phyloP scores from a whole-genome alignment of 1,140 invertebrate species.

The Panagrolaimus sp. region DNA sequence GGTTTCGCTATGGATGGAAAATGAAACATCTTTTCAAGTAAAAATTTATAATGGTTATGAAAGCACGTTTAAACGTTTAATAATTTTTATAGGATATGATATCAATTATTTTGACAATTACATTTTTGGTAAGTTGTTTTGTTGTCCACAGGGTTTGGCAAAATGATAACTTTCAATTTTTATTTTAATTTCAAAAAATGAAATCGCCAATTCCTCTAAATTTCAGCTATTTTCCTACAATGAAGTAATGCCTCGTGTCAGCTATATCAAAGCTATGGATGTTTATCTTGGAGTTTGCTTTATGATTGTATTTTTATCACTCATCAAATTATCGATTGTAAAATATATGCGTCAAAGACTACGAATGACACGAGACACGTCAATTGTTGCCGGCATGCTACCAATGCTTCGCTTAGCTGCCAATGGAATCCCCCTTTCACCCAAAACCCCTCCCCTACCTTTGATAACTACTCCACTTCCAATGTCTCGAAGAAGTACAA shows the following conservation, averaged over 20 bases:
- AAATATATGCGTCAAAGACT: conserved; percentile 51
- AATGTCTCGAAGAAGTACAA: conserved; percentile 19
- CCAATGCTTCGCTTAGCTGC: conserved; percentile 10
- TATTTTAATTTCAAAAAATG: too few relatives aligned
- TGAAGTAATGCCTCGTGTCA: conserved; percentile 75
- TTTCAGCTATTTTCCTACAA: conserved; percentile 85
- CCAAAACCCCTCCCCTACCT: too few relatives aligned
- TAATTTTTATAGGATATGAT: conserved; percentile 76
- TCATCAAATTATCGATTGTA: conserved; percentile 56
- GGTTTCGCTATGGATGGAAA: conserved; percentile 58
- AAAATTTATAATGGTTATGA: conserved; percentile 54
- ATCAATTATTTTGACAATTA: conserved; percentile 87
- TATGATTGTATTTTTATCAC: conserved; percentile 57
- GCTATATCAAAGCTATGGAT: conserved; percentile 95
- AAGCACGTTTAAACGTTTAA: too few relatives aligned
- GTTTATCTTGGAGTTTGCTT: conserved; percentile 78
- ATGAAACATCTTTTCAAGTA: conserved; percentile 52
- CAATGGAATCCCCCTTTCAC: too few relatives aligned
- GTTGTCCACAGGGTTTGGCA: too few relatives aligned
- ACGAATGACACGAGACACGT: neutral
- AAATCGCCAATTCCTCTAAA: too few relatives aligned
- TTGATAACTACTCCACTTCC: conserved; percentile 28
- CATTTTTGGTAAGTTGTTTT: conserved; percentile 67
- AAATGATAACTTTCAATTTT: too few relatives aligned
- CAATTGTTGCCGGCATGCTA: neutral